Evolutionary conservation across 2,797 vertebrate species (phyloP).

Genomic region (Lepidocolaptes lacrymiger): DNA sequence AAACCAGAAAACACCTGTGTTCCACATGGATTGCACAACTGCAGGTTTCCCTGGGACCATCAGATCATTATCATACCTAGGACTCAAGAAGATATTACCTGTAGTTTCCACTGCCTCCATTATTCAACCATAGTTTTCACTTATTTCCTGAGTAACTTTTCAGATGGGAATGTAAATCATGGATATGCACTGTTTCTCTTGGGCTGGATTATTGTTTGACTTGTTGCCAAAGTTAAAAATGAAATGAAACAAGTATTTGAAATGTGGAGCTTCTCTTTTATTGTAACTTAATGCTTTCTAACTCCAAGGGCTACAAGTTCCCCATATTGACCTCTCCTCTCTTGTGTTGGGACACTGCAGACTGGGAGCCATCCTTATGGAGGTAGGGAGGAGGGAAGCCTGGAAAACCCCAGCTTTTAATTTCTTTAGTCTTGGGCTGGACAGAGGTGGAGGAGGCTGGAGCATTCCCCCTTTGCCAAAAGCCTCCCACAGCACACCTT

Average conservation of each 20-base stretch:
- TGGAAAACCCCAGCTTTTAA: not conserved
- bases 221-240: not conserved
- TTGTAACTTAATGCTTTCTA: not conserved
- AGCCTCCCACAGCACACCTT: not conserved
- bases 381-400: not conserved
- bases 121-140: not conserved
- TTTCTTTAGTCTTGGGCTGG: not conserved
- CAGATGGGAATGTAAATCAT: not conserved
- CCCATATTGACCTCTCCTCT: not conserved
- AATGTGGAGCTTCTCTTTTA: not conserved
- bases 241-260: not conserved
- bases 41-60: not conserved
- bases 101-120: not conserved
- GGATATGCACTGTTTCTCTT: not conserved
- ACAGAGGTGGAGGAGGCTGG: not conserved
- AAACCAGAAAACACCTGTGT: not conserved
- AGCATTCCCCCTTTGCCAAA: not conserved
- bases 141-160: not conserved
- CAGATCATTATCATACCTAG: not conserved
- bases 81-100: not conserved
- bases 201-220: not conserved
- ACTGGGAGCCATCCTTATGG: not conserved
- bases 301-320: not conserved
- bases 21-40: not conserved
- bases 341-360: not conserved